Evolutionary conservation across 2,113 vertebrate species (phyloP), one percentile per base, ranked within the genome.

Genomic region (Hippocampus guttulatus): DNA sequence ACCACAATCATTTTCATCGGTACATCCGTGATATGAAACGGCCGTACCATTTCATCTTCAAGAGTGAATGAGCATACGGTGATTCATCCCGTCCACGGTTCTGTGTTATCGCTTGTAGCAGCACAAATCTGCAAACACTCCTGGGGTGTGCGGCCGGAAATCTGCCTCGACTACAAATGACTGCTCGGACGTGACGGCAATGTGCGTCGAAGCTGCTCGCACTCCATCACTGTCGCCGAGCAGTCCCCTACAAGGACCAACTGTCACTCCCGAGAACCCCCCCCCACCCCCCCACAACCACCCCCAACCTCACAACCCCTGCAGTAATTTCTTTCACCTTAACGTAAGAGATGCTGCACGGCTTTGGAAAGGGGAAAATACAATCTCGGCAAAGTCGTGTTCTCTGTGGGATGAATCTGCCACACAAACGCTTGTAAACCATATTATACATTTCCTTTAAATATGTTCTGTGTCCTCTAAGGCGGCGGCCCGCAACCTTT

Each of bases 201-300:
- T 61, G 64, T 71, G 41, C 68, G 74, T 58, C 69, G 62, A 20
- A 54, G 61, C 67, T 69, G 54, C 51, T 64, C 65, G 57, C 57
- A 63, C 71, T 81, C 82, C 78, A 74, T 89, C 81, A 81, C 71
- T 80, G 82, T 86, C 86, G 78, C n/a, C 20, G 51, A 57, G 69
- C 78, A 67, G 75, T 72, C 70, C 82, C 75, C 83, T 52, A 69
- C 77, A 72, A 77, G 75, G 80, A 79, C n/a, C 67, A 79, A 77
- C 75, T 83, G 84, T 87, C 84, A 81, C 70, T 80, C 66, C 3
- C 58, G 11, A 33, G 70, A 74, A 75, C 62, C 23, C 64, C 25
- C n/a, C 38, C 41, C 41, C 41, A 8, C 0, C 41, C 18, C n/a
- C 3, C 14, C n/a, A 12, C 20, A n/a, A 45, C 58, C 5, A 30